A percentile compares a stretch with the other conserved stretches of the same genome.
These are phyloP conservation scores for Hydrotaea diabolus DNA, from an alignment of 2,888 invertebrate species.

Conservation along the genomic window DNA sequence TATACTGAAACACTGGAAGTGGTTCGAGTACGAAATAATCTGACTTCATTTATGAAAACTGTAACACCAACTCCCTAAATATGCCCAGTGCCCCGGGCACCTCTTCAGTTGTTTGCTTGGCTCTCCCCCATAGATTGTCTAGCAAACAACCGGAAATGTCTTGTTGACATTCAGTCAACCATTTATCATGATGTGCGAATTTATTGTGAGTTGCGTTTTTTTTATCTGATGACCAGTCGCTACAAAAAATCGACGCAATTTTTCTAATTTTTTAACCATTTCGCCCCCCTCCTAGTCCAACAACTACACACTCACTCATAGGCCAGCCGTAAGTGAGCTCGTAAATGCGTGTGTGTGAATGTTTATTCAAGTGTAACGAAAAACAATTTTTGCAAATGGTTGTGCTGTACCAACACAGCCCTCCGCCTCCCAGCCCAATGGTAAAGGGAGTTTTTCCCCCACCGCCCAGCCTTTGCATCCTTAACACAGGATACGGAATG, in stretches of 20 bases:
- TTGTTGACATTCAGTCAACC: slow-evolving; percentile 73
- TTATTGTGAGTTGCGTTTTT: neutral
- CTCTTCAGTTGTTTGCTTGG: neutral
- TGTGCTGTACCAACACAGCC: slow-evolving; percentile 49
- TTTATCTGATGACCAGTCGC: slow-evolving; percentile 26
- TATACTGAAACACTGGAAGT: too few species aligned
- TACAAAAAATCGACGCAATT: slow-evolving; percentile 39
- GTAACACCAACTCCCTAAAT: neutral
- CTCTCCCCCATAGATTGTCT: neutral
- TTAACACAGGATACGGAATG: neutral
- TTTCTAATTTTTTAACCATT: slow-evolving; percentile 51
- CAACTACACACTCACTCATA: too few species aligned
- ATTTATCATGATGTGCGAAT: slow-evolving; percentile 71
- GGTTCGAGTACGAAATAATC: too few species aligned
- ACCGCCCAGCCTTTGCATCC: neutral
- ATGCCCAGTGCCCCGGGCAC: neutral
- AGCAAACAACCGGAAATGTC: slow-evolving; percentile 65
- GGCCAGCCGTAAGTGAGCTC: too few species aligned
- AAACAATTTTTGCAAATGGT: slow-evolving; percentile 78
- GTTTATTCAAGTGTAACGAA: slow-evolving; percentile 79
- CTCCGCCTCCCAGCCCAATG: too few species aligned
- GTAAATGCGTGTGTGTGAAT: slow-evolving; percentile 45
- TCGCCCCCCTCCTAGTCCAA: slow-evolving; percentile 6
- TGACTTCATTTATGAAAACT: neutral
- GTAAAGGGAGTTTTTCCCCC: too few species aligned